Evolutionary conservation across 2,888 invertebrate species (phyloP), one percentile per base, ranked within the genome.

Genomic region (Melolontha melolontha): DNA sequence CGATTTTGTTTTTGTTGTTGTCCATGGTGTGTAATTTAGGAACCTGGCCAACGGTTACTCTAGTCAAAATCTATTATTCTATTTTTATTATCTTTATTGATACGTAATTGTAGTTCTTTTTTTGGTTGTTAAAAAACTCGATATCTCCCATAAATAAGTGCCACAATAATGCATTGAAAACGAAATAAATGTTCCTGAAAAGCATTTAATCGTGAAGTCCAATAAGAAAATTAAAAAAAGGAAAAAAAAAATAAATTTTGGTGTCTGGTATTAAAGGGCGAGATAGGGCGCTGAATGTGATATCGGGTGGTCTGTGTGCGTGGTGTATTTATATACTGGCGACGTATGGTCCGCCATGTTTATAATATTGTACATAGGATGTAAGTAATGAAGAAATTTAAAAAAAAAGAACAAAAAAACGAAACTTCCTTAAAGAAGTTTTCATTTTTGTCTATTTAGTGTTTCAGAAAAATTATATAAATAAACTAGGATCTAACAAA

Each of bases 161-260:
- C 69, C 69, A 69, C 69, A 69, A 55, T 66, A 64, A 64, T 49
- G 65, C 65, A 68, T 63, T 51, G 51, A 69, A 69, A 68, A 62
- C 64, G 64, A 69, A 69, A 64, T 69, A 81, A 83, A 84, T 83
- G 84, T 85, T 85, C 84, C 85, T 85, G 83, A 82, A 82, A 84
- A 84, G 84, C 84, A 82, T 83, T 83, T 82, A 83, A 81, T 76
- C 75, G 62, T 51, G 63, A 67, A 67, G 50, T 67, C 62, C 59
- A 75, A 59, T 55, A 57, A 66, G 22, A 54, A 66, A 66, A 64
- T 52, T 67, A 66, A 70, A 59, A 64, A 63, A 51, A 62, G 39
- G 40, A 57, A 67, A 66, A 70, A 64, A 66, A 59, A 62, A 65
- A 64, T 64, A 67, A 66, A 71, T 64, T 69, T 63, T 63, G 69